Evolutionary conservation across 2,888 invertebrate genomes (phyloP).

Genomic region (Polietes domitor): DNA sequence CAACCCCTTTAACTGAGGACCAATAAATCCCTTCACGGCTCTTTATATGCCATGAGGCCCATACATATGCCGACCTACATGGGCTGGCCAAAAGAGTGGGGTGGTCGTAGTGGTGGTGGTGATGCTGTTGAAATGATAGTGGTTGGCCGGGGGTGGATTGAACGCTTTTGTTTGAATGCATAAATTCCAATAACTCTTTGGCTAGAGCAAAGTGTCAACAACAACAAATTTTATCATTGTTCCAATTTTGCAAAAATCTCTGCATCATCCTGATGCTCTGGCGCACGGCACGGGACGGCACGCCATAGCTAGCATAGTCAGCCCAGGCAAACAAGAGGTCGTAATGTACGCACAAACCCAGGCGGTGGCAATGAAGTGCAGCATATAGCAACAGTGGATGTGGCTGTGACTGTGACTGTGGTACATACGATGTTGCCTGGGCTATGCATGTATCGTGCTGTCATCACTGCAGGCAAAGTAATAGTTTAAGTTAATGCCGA

Average conservation of each 20-base stretch:
- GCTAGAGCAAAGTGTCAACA: constrained; percentile 57
- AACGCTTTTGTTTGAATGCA: constrained; percentile 45
- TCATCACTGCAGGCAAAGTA: constrained; percentile 60
- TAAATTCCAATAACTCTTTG: constrained; percentile 60
- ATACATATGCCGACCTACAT: background rate
- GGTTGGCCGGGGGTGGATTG: constrained; percentile 26
- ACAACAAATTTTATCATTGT: constrained; percentile 60
- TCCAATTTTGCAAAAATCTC: constrained; percentile 21
- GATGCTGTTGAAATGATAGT: no score
- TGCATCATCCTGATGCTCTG: constrained; percentile 14
- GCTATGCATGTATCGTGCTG: constrained; percentile 43
- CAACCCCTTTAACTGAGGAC: background rate
- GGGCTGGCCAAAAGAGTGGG: background rate
- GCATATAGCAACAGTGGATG: background rate
- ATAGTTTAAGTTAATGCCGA: constrained; percentile 55
- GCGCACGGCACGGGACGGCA: background rate
- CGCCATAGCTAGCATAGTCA: background rate
- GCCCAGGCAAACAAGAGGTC: background rate
- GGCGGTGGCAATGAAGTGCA: background rate
- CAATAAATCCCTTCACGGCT: background rate
- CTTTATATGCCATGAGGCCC: background rate
- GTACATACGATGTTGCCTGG: constrained; percentile 9
- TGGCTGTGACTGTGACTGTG: background rate
- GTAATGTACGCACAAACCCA: constrained; percentile 4
- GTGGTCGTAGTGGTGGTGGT: background rate